Evolutionary conservation across 1,140 invertebrate genomes (phyloP), one percentile per base, ranked within the genome.

Genomic region (Brachionus calyciflorus): DNA sequence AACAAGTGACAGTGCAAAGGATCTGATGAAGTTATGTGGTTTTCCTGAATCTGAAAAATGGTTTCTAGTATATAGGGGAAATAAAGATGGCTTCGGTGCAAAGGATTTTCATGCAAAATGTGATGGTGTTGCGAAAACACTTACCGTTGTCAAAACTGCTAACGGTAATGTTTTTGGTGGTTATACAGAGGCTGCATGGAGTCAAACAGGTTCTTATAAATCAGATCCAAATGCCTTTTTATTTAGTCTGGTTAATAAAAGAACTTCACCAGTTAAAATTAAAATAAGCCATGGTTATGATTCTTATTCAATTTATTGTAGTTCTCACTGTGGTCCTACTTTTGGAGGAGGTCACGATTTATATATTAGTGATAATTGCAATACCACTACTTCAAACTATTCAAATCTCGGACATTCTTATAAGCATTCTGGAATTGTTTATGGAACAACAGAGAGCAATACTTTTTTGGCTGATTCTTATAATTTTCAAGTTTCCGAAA

Each of bases 91-190:
- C 2, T 78, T 73, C 65, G 28, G 30, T 21, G 53, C 76, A 12
- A 40, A 46, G 12, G 75, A 46, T 10, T 80, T 80, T 53, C 79
- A 80, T 28, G 44, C 49, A 21, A 63, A 75, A 21, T 79, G 78
- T 76, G 65, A 79, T 48, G 78, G 77, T 44, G 40, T 79, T 30
- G 77, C 78, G 0, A 78, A 78, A 9, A 80, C 79, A 17, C 76
- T 80, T 14, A 79, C 78, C 44, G 76, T 79, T 14, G 26, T 77
- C 41, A 78, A 77, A 53, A 79, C 79, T 46, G 60, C 75, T 10
- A 37, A 57, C 46, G 76, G 73, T 0, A 77, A 69, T 57, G 51
- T 79, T n/a, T 80, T 77, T 76, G 79, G 79, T 10, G 79, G 79
- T 2, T 80, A 79, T 53, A 77, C 77, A 4, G 14, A 21, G 9